phyloP scores from a whole-genome alignment of 2,113 vertebrate genomes.

The Dicaeum eximium region DNA sequence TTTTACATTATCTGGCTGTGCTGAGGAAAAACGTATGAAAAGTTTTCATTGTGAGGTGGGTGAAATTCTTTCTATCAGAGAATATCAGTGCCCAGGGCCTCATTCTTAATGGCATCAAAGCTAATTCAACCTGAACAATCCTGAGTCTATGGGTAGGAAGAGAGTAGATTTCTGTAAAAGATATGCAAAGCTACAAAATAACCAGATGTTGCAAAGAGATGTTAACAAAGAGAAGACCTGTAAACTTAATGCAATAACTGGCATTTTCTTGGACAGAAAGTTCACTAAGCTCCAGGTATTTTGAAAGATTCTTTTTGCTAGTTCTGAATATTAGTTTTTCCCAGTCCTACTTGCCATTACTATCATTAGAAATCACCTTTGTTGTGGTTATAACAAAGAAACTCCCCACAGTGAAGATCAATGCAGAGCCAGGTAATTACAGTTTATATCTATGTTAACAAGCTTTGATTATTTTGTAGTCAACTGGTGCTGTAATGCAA shows the following conservation, averaged over 20 bases:
- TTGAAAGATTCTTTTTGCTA: background rate
- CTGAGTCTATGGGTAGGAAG: background rate
- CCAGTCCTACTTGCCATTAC: background rate
- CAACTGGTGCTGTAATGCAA: background rate
- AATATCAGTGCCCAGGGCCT: background rate
- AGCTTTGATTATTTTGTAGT: constrained; percentile 23
- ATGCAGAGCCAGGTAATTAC: background rate
- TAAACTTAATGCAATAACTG: background rate
- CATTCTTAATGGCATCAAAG: background rate
- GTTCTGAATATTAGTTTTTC: constrained; percentile 3
- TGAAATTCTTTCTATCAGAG: constrained; percentile 10
- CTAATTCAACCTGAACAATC: background rate
- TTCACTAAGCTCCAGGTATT: background rate
- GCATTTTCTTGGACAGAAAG: background rate
- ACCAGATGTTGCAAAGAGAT: background rate
- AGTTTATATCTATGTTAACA: constrained; percentile 16
- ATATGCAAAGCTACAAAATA: background rate
- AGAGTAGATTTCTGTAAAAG: background rate
- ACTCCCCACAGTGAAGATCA: constrained; percentile 20
- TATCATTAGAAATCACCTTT: background rate
- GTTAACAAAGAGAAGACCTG: background rate
- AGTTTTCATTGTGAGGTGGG: background rate
- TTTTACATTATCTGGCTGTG: constrained; percentile 9
- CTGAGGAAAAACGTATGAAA: background rate
- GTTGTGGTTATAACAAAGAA: constrained; percentile 22